These are phyloP conservation scores for Trichopoda pennipes DNA, from an alignment of 2,888 invertebrate species.

Conservation along the genomic window DNA sequence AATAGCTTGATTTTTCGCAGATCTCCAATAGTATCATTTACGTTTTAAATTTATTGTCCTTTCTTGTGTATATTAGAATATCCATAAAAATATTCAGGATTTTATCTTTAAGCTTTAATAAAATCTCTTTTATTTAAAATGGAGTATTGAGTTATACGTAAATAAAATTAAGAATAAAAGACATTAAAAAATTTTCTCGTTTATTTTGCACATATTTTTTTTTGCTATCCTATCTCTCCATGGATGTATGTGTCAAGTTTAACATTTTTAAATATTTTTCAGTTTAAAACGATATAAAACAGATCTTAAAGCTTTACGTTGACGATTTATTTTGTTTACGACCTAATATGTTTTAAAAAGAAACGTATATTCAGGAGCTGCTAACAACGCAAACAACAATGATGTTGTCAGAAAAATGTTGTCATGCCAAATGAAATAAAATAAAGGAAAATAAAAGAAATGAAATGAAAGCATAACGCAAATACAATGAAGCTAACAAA, in stretches of 20 bases:
- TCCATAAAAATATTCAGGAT: no score
- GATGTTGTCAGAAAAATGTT: conserved; percentile 52
- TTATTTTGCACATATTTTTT: no score
- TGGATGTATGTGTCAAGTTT: not conserved
- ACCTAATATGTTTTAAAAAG: conserved; percentile 56
- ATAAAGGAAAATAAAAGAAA: not conserved
- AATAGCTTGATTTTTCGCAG: no score
- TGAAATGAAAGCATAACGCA: not conserved
- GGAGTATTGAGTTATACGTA: no score
- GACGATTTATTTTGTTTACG: conserved; percentile 61
- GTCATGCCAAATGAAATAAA: conserved; percentile 17
- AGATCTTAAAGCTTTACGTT: conserved; percentile 31
- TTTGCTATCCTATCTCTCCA: no score
- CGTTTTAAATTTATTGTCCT: no score
- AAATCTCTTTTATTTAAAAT: no score
- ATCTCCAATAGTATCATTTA: no score
- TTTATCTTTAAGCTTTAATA: no score
- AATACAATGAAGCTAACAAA: conserved; percentile 13
- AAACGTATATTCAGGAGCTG: not conserved
- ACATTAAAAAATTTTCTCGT: no score
- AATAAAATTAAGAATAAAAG: no score
- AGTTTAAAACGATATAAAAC: not conserved
- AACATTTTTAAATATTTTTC: conserved; percentile 19
- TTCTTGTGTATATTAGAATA: no score
- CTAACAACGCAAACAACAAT: conserved; percentile 32